Conservation (phyloP, 2,888 invertebrate species). For the Hypena proboscidalis region DNA sequence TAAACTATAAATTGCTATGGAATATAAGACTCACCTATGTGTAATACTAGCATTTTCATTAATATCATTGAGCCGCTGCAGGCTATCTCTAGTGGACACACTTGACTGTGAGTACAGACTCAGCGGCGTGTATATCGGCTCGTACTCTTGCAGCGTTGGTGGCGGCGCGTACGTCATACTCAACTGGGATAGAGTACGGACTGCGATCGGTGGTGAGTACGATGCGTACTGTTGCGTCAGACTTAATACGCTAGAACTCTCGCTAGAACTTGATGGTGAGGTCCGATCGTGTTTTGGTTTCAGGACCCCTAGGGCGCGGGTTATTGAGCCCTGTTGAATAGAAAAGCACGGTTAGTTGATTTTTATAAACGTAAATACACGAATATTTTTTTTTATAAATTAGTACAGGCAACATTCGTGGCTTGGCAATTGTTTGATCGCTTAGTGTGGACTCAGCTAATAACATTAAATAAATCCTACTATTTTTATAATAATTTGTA, state of each 20-base stretch:
- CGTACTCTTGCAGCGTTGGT: constrained; percentile 83
- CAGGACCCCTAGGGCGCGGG: constrained; percentile 89
- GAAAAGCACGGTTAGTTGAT: background rate
- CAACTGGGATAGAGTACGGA: constrained; percentile 83
- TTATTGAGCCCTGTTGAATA: constrained; percentile 88
- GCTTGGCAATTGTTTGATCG: too few species aligned
- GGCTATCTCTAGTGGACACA: constrained; percentile 75
- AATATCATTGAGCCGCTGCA: constrained; percentile 78
- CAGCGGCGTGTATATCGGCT: constrained; percentile 78
- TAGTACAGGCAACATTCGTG: too few species aligned
- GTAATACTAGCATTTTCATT: constrained; percentile 72
- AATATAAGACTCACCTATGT: constrained; percentile 64
- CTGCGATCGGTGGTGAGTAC: constrained; percentile 83
- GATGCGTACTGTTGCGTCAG: constrained; percentile 80
- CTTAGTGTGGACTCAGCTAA: too few species aligned
- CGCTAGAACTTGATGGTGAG: constrained; percentile 89
- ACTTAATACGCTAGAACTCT: constrained; percentile 85
- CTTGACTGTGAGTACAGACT: constrained; percentile 80
- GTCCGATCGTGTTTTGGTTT: constrained; percentile 87
- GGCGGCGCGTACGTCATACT: constrained; percentile 87
- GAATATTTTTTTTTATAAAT: too few species aligned
- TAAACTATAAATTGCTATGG: background rate
- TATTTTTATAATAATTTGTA: too few species aligned
- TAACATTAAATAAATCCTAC: too few species aligned
- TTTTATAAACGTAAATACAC: background rate